These are phyloP conservation scores for Ectropis crepuscularia DNA, from an alignment of 2,888 invertebrate species.

Conservation along the genomic window DNA sequence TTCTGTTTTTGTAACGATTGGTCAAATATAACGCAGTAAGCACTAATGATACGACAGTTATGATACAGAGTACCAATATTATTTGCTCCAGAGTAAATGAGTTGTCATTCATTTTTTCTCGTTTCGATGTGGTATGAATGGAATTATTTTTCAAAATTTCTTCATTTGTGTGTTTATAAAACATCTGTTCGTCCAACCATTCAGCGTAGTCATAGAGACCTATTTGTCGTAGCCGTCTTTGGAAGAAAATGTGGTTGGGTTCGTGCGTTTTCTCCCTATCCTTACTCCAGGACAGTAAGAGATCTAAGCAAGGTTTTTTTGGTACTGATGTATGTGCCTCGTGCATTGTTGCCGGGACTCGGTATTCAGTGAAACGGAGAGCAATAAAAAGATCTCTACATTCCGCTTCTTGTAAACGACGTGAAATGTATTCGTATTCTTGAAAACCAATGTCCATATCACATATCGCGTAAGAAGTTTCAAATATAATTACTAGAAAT, in stretches of 20 bases:
- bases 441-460: constrained; percentile 61
- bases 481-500: background rate
- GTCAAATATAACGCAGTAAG: constrained; percentile 43
- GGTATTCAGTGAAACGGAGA: constrained; percentile 75
- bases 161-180: constrained; percentile 78
- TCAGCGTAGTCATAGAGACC: constrained; percentile 83
- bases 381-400: constrained; percentile 85
- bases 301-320: constrained; percentile 80
- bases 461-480: constrained; percentile 41
- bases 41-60: constrained; percentile 45
- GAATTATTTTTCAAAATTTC: constrained; percentile 50
- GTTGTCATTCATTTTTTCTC: too few relatives aligned
- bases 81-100: too few relatives aligned
- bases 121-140: too few relatives aligned
- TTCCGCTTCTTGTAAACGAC: constrained; percentile 82
- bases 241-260: constrained; percentile 83
- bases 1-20: constrained; percentile 15
- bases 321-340: constrained; percentile 71
- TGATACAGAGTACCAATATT: constrained; percentile 49
- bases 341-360: constrained; percentile 50
- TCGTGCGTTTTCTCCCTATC: constrained; percentile 78
- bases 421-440: constrained; percentile 79
- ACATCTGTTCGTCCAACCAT: constrained; percentile 85
- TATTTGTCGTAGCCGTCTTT: constrained; percentile 84
- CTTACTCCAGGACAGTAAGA: constrained; percentile 85